A percentile compares a stretch with the other conserved stretches of the same genome.
These are phyloP conservation scores for Sclerurus mexicanus DNA, from an alignment of 2,113 vertebrate species.

Conservation along the genomic window DNA sequence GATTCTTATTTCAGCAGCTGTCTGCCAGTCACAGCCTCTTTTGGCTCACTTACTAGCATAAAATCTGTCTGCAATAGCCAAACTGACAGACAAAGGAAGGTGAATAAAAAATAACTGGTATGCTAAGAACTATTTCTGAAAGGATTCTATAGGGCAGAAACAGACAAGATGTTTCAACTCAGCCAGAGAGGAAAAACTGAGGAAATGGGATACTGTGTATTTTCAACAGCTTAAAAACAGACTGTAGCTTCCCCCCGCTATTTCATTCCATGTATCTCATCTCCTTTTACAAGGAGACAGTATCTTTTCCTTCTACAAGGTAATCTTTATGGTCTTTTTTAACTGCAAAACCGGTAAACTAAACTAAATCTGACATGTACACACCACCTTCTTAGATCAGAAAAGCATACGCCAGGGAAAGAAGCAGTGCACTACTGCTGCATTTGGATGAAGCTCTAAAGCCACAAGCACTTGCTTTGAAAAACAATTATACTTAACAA, in stretches of 20 bases:
- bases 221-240: neutral
- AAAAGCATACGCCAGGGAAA: neutral
- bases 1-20: slow-evolving; percentile 1
- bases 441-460: neutral
- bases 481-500: neutral
- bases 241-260: neutral
- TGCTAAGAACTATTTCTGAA: neutral
- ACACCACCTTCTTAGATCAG: neutral
- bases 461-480: neutral
- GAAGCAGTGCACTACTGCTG: neutral
- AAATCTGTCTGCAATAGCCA: neutral
- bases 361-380: neutral
- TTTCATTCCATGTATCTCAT: neutral
- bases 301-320: neutral
- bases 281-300: neutral
- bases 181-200: neutral
- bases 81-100: neutral
- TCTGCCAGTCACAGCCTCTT: slow-evolving; percentile 13
- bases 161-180: neutral
- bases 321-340: neutral
- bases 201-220: neutral
- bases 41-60: neutral
- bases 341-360: neutral
- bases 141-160: neutral
- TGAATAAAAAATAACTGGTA: neutral